Conservation (phyloP, 2,888 invertebrate species). For the Spodoptera exigua region DNA sequence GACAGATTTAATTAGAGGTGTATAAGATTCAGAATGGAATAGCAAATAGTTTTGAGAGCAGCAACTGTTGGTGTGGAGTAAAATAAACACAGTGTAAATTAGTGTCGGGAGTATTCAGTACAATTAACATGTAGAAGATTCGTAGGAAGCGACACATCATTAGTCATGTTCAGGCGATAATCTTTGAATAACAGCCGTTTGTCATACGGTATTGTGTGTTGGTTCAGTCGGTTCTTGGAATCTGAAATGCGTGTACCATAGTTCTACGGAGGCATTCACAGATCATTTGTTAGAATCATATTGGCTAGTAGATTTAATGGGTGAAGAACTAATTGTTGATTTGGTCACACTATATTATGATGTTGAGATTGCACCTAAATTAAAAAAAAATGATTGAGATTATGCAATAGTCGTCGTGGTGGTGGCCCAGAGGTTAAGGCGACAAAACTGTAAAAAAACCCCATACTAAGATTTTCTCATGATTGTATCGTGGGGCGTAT, state of each 20-base stretch:
- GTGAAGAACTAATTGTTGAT: too few species aligned
- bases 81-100: slow-evolving; percentile 86
- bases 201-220: slow-evolving; percentile 71
- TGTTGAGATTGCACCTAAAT: too few species aligned
- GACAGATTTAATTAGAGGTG: fast-evolving
- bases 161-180: slow-evolving; percentile 86
- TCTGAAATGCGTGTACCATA: slow-evolving; percentile 10
- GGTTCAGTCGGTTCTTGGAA: slow-evolving; percentile 51
- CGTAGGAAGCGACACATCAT: slow-evolving; percentile 77
- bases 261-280: background rate
- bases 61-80: slow-evolving; percentile 66
- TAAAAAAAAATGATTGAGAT: too few species aligned
- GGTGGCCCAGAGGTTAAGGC: too few species aligned
- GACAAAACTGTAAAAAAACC: too few species aligned
- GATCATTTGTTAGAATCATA: background rate
- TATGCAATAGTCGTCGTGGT: too few species aligned
- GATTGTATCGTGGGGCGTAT: too few species aligned
- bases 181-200: slow-evolving; percentile 83
- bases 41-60: slow-evolving; percentile 15
- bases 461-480: too few species aligned
- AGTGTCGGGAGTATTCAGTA: slow-evolving; percentile 80
- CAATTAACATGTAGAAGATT: slow-evolving; percentile 83
- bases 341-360: too few species aligned
- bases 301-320: too few species aligned
- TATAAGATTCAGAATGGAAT: slow-evolving; percentile 26